A percentile compares a stretch with the other conserved stretches of the same genome.
Conservation (phyloP, 2,113 vertebrate genomes). For the Stomatorhinus ivindoensis region DNA sequence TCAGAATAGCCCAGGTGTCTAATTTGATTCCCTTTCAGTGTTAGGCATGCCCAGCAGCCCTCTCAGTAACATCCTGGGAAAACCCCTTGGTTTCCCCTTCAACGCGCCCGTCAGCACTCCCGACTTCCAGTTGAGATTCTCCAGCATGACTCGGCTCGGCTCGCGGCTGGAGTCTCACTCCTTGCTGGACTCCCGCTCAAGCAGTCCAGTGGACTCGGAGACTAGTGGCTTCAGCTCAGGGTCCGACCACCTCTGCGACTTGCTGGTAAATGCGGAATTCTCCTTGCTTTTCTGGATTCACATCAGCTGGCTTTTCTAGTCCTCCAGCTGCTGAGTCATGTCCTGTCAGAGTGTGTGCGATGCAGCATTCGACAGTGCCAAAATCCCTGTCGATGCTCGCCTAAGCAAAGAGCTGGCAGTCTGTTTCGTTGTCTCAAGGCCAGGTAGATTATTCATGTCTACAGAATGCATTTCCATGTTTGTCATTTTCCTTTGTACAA, state of each 20-base stretch:
- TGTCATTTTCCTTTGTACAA: background rate
- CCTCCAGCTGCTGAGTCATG: slow-evolving; percentile 4
- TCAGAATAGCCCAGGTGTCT: background rate
- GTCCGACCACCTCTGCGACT: slow-evolving; percentile 89
- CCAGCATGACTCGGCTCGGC: slow-evolving; percentile 66
- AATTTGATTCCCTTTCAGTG: slow-evolving; percentile 41
- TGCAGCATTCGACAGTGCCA: background rate
- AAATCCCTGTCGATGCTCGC: background rate
- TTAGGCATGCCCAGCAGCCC: slow-evolving; percentile 77
- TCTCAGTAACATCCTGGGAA: slow-evolving; percentile 69
- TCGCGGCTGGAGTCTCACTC: slow-evolving; percentile 78
- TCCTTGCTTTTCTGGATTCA: background rate
- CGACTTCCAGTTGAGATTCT: slow-evolving; percentile 81
- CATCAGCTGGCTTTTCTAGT: background rate
- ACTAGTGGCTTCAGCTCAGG: slow-evolving; percentile 98
- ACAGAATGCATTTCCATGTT: background rate
- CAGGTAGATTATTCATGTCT: slow-evolving; percentile 8
- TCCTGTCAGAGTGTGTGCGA: background rate
- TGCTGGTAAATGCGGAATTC: slow-evolving; percentile 65
- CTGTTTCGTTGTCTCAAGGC: background rate
- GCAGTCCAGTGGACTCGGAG: slow-evolving; percentile 93
- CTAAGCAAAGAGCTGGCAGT: background rate
- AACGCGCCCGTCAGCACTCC: slow-evolving; percentile 70
- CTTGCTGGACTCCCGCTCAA: slow-evolving; percentile 86
- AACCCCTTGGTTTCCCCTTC: slow-evolving; percentile 70